Evolutionary conservation across 1,140 invertebrate genomes (phyloP).

Genomic region (Drosophila orena): DNA sequence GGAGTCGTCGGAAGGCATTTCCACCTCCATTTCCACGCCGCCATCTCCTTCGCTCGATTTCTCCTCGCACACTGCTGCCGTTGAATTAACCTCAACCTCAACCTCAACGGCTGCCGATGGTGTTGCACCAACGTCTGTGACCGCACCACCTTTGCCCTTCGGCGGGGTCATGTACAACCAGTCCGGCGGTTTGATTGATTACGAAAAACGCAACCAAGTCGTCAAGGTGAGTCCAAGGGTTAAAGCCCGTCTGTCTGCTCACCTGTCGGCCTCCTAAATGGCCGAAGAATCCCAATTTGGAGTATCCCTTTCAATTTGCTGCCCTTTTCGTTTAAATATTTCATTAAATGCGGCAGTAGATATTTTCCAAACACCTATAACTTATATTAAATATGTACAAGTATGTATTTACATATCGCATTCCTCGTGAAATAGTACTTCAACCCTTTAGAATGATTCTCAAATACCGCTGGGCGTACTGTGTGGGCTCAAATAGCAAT

Average conservation of each 20-base stretch:
- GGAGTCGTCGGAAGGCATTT: constrained; percentile 3
- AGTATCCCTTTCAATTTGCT: constrained; percentile 59
- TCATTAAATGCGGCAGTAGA: constrained; percentile 7
- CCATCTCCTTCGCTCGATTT: neutral
- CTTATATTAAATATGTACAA: too few species aligned
- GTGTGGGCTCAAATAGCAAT: neutral
- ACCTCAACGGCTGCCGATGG: neutral
- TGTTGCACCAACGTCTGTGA: too few species aligned
- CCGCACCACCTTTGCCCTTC: constrained; percentile 40
- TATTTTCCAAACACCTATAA: neutral
- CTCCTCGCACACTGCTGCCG: neutral
- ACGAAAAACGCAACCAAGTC: constrained; percentile 70
- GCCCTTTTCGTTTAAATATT: constrained; percentile 27
- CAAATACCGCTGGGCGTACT: neutral
- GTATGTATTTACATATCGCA: too few species aligned
- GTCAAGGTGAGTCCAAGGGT: constrained; percentile 72
- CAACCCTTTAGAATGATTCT: constrained; percentile 5
- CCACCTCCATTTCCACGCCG: neutral
- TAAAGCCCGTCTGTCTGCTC: constrained; percentile 5
- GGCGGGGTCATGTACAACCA: constrained; percentile 31
- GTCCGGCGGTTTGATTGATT: constrained; percentile 68
- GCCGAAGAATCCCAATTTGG: constrained; percentile 3
- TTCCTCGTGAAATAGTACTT: too few species aligned
- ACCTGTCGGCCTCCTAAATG: neutral
- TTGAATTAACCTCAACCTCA: neutral